phyloP scores from a whole-genome alignment of 2,888 invertebrate species.

The Ptilodon capucinus region DNA sequence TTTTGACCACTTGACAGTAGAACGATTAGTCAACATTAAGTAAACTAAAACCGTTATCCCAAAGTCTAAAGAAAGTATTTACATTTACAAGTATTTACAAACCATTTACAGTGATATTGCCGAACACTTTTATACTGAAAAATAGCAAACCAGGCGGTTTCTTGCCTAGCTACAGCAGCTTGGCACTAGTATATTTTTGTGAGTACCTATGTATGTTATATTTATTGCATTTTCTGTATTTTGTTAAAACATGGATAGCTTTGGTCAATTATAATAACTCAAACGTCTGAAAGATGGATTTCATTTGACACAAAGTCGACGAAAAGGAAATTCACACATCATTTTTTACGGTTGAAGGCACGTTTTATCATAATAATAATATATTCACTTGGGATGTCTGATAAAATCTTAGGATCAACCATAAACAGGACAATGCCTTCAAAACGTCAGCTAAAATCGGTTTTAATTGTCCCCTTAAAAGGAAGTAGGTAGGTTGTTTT shows the following conservation, averaged over 20 bases:
- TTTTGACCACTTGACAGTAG: conserved; percentile 9
- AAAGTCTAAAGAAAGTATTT: not conserved
- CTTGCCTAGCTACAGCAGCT: no score
- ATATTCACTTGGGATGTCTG: conserved; percentile 38
- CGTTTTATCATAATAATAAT: conserved; percentile 19
- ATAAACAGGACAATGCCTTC: conserved; percentile 60
- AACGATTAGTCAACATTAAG: conserved; percentile 1
- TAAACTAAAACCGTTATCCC: not conserved
- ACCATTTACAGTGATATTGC: no score
- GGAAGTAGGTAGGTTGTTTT: conserved; percentile 6
- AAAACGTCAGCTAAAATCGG: conserved; percentile 27
- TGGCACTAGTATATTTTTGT: no score
- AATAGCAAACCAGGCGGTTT: no score
- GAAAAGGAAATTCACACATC: conserved; percentile 1
- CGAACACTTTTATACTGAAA: no score
- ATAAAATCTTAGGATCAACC: conserved; percentile 52
- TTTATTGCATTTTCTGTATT: no score
- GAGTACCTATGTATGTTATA: no score
- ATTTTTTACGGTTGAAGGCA: conserved; percentile 4
- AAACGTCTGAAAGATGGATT: no score
- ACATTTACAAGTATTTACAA: no score
- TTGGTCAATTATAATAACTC: no score
- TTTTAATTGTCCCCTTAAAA: conserved; percentile 29
- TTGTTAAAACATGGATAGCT: no score
- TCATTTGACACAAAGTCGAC: not conserved